These are phyloP conservation scores for Semnornis frantzii DNA, from an alignment of 2,113 vertebrate species.

Conservation along the genomic window DNA sequence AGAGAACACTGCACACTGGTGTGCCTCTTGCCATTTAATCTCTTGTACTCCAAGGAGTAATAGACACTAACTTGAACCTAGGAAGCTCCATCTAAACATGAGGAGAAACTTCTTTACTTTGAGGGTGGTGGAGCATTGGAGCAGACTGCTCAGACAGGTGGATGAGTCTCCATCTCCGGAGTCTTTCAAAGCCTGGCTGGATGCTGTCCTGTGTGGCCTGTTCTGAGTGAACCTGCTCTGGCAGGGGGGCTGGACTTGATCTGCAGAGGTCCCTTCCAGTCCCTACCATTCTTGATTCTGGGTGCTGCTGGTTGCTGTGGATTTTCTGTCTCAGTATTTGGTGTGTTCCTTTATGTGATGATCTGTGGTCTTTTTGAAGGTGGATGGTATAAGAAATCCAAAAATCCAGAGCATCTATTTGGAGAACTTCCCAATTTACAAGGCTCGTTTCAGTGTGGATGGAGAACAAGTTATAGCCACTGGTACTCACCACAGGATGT, in stretches of 20 bases:
- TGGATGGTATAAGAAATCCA: slow-evolving; percentile 91
- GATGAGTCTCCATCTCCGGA: too few species aligned
- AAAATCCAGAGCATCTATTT: slow-evolving; percentile 95
- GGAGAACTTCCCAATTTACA: slow-evolving; percentile 89
- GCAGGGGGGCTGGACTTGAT: too few species aligned
- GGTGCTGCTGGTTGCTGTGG: not conserved
- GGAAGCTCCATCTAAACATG: too few species aligned
- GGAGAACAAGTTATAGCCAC: slow-evolving; percentile 92
- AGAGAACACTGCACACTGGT: not conserved
- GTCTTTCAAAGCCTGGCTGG: too few species aligned
- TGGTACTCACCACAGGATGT: slow-evolving; percentile 84
- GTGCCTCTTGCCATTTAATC: not conserved
- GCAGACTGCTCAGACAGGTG: too few species aligned
- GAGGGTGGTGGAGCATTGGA: too few species aligned
- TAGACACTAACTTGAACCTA: too few species aligned
- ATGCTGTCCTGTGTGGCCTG: too few species aligned
- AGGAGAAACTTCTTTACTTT: too few species aligned
- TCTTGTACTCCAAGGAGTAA: not conserved
- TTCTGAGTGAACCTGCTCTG: too few species aligned
- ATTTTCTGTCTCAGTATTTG: not conserved
- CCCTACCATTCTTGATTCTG: too few species aligned
- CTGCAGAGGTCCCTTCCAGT: too few species aligned
- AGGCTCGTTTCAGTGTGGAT: slow-evolving; percentile 84
- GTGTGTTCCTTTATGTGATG: not conserved
- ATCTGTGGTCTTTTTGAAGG: slow-evolving; percentile 71